Conservation (phyloP, 1,140 invertebrate genomes). For the Gryon sp. region DNA sequence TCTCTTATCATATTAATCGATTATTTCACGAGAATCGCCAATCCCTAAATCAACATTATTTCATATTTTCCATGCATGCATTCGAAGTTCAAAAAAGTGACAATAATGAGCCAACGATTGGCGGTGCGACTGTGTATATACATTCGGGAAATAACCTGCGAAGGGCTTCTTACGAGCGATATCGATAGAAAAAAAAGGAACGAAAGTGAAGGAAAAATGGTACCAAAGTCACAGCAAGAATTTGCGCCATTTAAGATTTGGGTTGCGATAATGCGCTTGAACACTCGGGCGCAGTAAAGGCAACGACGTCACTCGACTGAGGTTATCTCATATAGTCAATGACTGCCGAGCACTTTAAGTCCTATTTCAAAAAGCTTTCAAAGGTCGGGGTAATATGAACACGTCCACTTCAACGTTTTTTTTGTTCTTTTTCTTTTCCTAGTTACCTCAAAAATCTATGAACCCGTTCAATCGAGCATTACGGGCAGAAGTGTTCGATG, state of each 20-base stretch:
- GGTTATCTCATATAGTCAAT: conserved; percentile 58
- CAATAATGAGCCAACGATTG: conserved; percentile 23
- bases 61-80: too few species aligned
- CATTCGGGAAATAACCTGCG: background rate
- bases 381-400: conserved; percentile 48
- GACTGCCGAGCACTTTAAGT: conserved; percentile 56
- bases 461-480: conserved; percentile 43
- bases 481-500: conserved; percentile 15
- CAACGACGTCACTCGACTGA: conserved; percentile 30
- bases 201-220: too few species aligned
- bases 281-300: conserved; percentile 31
- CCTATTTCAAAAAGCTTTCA: conserved; percentile 61
- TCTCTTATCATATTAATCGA: too few species aligned
- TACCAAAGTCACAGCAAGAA: conserved; percentile 46
- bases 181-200: conserved; percentile 49
- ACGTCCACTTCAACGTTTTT: conserved; percentile 51
- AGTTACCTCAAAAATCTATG: conserved; percentile 45
- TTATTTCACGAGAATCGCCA: too few species aligned
- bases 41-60: too few species aligned
- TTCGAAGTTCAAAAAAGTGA: too few species aligned
- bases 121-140: conserved; percentile 9
- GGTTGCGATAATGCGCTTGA: conserved; percentile 54
- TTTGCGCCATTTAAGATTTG: conserved; percentile 60
- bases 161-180: conserved; percentile 27
- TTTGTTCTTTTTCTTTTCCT: too few species aligned